Evolutionary conservation across 2,797 vertebrate species (phyloP).

Genomic region (Fistularia tabacaria): DNA sequence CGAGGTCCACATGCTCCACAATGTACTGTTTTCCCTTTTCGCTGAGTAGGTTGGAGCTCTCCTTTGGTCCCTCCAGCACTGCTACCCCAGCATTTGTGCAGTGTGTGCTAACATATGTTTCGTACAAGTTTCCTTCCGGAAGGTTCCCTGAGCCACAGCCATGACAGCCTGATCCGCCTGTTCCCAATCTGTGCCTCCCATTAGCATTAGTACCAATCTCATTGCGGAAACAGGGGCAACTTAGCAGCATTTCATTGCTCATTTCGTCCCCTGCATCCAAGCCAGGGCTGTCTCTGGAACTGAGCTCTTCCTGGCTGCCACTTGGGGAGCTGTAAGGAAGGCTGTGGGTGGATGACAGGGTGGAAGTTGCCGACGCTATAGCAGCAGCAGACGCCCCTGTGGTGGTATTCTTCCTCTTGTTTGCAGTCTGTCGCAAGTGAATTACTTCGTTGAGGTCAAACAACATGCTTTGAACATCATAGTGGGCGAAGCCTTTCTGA

Average conservation of each 20-base stretch:
- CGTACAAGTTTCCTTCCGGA: constrained; percentile 82
- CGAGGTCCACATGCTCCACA: constrained; percentile 93
- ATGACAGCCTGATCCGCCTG: constrained; percentile 56
- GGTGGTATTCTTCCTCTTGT: constrained; percentile 90
- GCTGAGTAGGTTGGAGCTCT: constrained; percentile 80
- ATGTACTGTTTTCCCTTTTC: constrained; percentile 92
- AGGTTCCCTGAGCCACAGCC: constrained; percentile 76
- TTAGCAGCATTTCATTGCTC: constrained; percentile 91
- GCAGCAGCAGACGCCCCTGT: constrained; percentile 94
- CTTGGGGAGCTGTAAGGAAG: constrained; percentile 88
- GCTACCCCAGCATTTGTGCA: constrained; percentile 93
- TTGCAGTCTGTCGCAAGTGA: constrained; percentile 85
- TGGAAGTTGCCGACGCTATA: constrained; percentile 86
- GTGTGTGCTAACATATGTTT: constrained; percentile 86
- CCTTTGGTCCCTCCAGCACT: constrained; percentile 91
- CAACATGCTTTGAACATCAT: constrained; percentile 92
- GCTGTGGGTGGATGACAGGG: constrained; percentile 87
- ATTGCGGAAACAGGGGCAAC: constrained; percentile 95
- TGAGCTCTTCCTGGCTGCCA: constrained; percentile 94
- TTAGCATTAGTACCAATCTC: constrained; percentile 88
- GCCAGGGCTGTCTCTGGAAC: constrained; percentile 83
- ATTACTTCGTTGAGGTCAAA: constrained; percentile 92
- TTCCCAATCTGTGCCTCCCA: constrained; percentile 80
- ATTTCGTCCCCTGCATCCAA: constrained; percentile 86
- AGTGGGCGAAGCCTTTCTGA: constrained; percentile 92